Percentiles rank a stretch among this genome's conserved stretches.
These are phyloP conservation scores for Lymantria monacha DNA, from an alignment of 2,888 invertebrate genomes.

Conservation along the genomic window DNA sequence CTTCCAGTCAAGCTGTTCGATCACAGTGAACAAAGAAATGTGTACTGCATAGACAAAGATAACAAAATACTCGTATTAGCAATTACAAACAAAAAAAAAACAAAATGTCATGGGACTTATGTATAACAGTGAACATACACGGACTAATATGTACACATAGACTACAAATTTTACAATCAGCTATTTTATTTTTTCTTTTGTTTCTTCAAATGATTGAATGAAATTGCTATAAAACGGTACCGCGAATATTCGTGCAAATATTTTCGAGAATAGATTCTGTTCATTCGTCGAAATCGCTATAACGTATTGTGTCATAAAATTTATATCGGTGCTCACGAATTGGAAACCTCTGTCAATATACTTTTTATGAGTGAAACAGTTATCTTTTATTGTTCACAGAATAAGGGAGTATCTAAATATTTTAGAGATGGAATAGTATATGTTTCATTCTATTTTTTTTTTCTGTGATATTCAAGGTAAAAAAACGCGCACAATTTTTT, in stretches of 20 bases:
- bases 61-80: too few species aligned
- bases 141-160: too few species aligned
- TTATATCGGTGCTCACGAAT: constrained; percentile 20
- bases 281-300: constrained; percentile 20
- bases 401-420: constrained; percentile 1
- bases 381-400: constrained; percentile 40
- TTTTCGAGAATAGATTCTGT: constrained; percentile 10
- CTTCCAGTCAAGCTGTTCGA: too few species aligned
- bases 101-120: too few species aligned
- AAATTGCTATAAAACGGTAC: background rate
- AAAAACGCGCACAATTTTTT: too few species aligned
- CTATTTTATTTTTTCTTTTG: background rate
- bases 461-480: too few species aligned
- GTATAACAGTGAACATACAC: too few species aligned
- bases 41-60: too few species aligned
- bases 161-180: background rate
- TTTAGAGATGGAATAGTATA: too few species aligned
- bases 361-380: constrained; percentile 33
- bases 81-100: too few species aligned
- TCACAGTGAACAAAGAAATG: too few species aligned
- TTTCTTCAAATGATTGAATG: background rate
- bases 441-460: too few species aligned
- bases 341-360: constrained; percentile 21
- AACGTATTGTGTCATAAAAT: constrained; percentile 22
- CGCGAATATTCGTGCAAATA: constrained; percentile 4